Conservation (phyloP, 92 coral and sea anemone species). For the Paragorgia papillata region DNA sequence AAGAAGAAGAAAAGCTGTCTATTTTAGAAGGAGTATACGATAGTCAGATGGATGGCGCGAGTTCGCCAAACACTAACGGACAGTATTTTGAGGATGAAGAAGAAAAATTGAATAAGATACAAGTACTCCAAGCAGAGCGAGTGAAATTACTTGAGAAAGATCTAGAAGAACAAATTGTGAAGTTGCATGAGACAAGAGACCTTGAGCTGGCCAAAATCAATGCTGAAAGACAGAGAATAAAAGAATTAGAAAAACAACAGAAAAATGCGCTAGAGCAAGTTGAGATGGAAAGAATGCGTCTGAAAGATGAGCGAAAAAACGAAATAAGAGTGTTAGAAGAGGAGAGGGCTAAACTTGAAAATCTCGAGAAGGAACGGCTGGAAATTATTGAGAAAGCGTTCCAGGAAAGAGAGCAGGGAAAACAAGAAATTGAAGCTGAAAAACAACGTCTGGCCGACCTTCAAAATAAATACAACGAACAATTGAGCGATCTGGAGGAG, state of each 20-base stretch:
- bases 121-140: slow-evolving; percentile 84
- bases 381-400: slow-evolving; percentile 88
- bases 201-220: slow-evolving; percentile 79
- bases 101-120: slow-evolving; percentile 81
- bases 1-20: slow-evolving; percentile 77
- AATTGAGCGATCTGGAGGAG: slow-evolving; percentile 84
- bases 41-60: slow-evolving; percentile 49
- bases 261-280: slow-evolving; percentile 77
- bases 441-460: slow-evolving; percentile 81
- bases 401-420: slow-evolving; percentile 86
- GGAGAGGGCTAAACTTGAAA: slow-evolving; percentile 74
- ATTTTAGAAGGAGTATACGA: slow-evolving; percentile 73
- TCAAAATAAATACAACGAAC: slow-evolving; percentile 81
- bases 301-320: slow-evolving; percentile 83
- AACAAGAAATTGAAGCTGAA: slow-evolving; percentile 77
- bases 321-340: slow-evolving; percentile 78
- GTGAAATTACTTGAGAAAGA: slow-evolving; percentile 86
- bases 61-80: slow-evolving; percentile 63
- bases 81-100: slow-evolving; percentile 83
- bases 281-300: slow-evolving; percentile 77
- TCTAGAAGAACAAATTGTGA: slow-evolving; percentile 87
- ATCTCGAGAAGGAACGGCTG: slow-evolving; percentile 75
- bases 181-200: slow-evolving; percentile 88
- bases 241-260: slow-evolving; percentile 76
- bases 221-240: slow-evolving; percentile 83